phyloP scores from a whole-genome alignment of 2,113 vertebrate genomes.

The Riparia riparia region DNA sequence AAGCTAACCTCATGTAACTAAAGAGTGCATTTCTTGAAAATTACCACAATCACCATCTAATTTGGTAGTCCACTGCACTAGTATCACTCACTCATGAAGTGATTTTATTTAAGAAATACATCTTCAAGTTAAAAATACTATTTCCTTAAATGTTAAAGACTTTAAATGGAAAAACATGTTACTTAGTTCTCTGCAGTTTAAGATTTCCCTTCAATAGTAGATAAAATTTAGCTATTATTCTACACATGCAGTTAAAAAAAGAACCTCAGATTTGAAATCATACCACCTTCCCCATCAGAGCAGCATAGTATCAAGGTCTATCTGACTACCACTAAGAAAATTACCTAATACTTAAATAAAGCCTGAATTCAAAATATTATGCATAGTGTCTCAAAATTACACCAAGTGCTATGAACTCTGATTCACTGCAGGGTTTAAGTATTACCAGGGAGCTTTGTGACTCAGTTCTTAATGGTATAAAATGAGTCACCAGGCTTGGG shows the following conservation, averaged over 20 bases:
- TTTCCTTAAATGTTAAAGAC: background rate
- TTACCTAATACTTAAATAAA: background rate
- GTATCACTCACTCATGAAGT: background rate
- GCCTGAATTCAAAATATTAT: background rate
- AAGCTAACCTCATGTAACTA: background rate
- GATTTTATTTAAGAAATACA: background rate
- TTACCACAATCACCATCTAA: background rate
- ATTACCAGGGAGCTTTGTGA: background rate
- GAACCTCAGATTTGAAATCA: background rate
- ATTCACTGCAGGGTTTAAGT: background rate
- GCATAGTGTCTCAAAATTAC: background rate
- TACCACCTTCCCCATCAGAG: background rate
- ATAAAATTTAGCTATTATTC: background rate
- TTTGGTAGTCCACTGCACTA: background rate
- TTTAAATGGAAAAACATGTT: background rate
- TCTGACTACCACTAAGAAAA: background rate
- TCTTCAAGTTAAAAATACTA: background rate
- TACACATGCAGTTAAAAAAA: background rate
- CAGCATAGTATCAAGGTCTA: accelerated
- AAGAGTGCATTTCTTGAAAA: background rate
- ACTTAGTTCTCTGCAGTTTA: background rate
- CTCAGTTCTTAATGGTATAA: accelerated
- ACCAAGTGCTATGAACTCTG: background rate
- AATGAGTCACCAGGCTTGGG: background rate
- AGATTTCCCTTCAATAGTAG: background rate